Evolutionary conservation across 2,797 vertebrate species (phyloP), one percentile per base, ranked within the genome.

Genomic region (Acridotheres tristis): DNA sequence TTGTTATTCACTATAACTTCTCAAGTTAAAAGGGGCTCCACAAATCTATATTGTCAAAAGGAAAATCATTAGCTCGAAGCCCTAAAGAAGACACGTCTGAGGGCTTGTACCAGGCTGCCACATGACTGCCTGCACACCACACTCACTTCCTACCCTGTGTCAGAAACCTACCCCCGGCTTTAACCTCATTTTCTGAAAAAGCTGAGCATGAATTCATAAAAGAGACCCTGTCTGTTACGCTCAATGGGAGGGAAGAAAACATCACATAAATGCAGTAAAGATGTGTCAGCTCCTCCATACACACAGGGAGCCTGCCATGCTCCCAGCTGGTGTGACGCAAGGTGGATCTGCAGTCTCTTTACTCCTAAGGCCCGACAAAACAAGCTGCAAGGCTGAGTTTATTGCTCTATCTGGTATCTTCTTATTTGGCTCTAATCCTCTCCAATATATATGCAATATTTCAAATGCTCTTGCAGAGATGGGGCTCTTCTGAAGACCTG

Each of bases 361-460:
- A 87, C 89, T 68, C 45, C 38, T 55, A 50, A 73, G 32, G 58
- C 42, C 34, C 7, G 4, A 92, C 23, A 71, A 76, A 93, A 85
- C 40, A 80, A 67, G 74, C 83, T 88, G 79, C 74, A 86, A 82
- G 53, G 36, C 91, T 87, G 63, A 94, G 74, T 93, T 96, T 93
- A 94, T 90, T 96, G 88, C 83, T 91, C 74, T 89, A 36, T 71
- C 74, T 95, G 80, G 77, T 94, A 67, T 86, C 77, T 84, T 93
- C 91, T 95, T 89, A 94, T 93, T 95, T 95, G 95, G 86, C 90
- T 93, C 68, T 94, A 90, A 95, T 91, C 65, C 83, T 67, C 57
- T 94, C 74, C 88, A 88, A 89, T 91, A 94, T n/a, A 95, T 16
- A 68, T 4, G 65, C 71, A 93, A 34, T 95, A 96, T 97, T 95